Evolutionary conservation across 2,797 vertebrate genomes (phyloP).

Genomic region (Pipistrellus pygmaeus): DNA sequence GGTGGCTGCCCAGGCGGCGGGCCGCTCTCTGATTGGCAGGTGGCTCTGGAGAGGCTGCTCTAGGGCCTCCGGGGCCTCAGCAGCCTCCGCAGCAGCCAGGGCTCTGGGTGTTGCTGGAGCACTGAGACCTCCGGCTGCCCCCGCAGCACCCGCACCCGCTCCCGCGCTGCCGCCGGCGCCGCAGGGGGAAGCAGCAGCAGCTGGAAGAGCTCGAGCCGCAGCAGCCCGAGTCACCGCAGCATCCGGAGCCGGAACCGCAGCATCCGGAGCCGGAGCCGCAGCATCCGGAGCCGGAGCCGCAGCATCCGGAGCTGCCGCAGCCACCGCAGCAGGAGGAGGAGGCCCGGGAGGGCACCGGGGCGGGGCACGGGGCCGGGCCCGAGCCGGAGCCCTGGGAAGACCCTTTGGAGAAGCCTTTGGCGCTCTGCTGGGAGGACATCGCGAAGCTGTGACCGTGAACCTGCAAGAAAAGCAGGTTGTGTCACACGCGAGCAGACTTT

Average conservation of each 20-base stretch:
- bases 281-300: background rate
- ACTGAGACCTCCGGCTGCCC: constrained; percentile 68
- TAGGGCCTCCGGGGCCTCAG: background rate
- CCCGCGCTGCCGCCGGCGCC: constrained; percentile 60
- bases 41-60: background rate
- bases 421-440: constrained; percentile 75
- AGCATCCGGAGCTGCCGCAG: background rate
- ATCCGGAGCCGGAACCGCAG: background rate
- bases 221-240: background rate
- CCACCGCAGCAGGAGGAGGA: constrained; percentile 29
- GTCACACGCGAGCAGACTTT: background rate
- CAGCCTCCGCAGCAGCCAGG: constrained; percentile 74
- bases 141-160: constrained; percentile 68
- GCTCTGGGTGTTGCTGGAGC: constrained; percentile 21
- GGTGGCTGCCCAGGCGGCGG: background rate
- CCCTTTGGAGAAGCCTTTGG: constrained; percentile 77
- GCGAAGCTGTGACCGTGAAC: background rate
- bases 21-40: background rate
- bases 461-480: constrained; percentile 47
- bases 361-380: background rate
- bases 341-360: background rate
- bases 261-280: background rate
- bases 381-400: constrained; percentile 55
- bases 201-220: background rate
- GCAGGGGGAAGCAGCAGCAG: constrained; percentile 53